phyloP scores from a whole-genome alignment of 2,113 vertebrate genomes.

The Ia io region DNA sequence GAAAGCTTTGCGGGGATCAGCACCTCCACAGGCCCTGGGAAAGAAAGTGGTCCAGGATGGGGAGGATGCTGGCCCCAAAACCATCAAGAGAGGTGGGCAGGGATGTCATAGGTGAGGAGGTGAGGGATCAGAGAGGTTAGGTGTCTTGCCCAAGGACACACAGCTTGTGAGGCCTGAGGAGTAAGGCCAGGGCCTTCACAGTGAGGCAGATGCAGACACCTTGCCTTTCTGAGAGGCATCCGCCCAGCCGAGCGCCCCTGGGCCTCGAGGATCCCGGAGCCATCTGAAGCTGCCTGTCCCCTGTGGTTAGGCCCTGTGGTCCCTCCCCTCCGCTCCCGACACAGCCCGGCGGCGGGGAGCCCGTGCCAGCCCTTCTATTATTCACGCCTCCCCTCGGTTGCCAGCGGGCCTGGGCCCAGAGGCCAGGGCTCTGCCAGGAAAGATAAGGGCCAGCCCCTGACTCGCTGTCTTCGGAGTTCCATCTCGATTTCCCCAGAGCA shows the following conservation, averaged over 20 bases:
- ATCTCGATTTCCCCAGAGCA: neutral
- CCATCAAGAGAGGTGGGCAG: too few species aligned
- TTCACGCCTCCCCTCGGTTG: slow-evolving; percentile 8
- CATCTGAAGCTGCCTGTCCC: accelerated
- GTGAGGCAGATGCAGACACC: accelerated
- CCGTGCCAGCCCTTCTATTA: slow-evolving; percentile 50
- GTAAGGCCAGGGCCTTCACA: accelerated
- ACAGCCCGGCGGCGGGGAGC: neutral
- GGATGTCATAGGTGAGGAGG: neutral
- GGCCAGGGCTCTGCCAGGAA: slow-evolving; percentile 42
- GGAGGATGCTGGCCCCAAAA: neutral
- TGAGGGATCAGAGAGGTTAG: neutral
- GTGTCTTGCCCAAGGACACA: neutral
- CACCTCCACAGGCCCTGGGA: neutral
- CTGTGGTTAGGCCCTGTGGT: accelerated
- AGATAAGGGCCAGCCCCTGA: slow-evolving; percentile 54
- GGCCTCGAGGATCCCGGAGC: neutral
- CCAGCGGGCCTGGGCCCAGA: slow-evolving; percentile 34
- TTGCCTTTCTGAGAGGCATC: accelerated
- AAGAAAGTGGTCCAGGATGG: too few species aligned
- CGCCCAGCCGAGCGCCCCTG: neutral
- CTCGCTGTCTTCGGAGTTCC: neutral
- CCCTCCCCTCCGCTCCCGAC: accelerated
- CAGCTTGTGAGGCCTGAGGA: neutral
- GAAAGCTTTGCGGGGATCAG: neutral